Evolutionary conservation across 2,797 vertebrate species (phyloP).

Genomic region (Dromococcyx pavoninus): DNA sequence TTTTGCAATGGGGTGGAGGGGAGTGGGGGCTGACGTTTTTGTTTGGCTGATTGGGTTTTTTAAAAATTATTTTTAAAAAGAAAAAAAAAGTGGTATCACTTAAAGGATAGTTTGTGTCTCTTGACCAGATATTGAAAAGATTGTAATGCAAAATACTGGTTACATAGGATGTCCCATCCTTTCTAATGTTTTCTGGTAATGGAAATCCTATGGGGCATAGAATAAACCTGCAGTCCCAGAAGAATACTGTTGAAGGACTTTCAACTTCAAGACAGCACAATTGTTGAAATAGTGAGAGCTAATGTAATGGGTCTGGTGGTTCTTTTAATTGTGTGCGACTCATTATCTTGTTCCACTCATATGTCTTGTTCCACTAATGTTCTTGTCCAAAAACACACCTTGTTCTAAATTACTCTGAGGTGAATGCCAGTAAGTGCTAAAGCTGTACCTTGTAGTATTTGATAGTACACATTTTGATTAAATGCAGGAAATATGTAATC

Average conservation of each 20-base stretch:
- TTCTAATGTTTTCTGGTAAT: not conserved
- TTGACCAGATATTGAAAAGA: not conserved
- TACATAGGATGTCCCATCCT: not conserved
- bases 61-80: not conserved
- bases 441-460: not conserved
- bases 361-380: not conserved
- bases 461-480: slow-evolving; percentile 9
- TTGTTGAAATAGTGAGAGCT: not conserved
- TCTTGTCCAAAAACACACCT: not conserved
- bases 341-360: not conserved
- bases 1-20: too few species aligned
- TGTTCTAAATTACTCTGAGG: not conserved
- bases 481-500: not conserved
- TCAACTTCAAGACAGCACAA: not conserved
- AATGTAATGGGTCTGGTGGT: not conserved
- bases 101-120: not conserved
- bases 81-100: not conserved
- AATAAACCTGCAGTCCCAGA: not conserved
- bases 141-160: not conserved
- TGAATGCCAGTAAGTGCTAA: not conserved
- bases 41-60: too few species aligned
- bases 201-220: not conserved
- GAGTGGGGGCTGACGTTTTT: too few species aligned
- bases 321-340: not conserved
- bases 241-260: not conserved